Evolutionary conservation across 2,797 vertebrate genomes (phyloP).

Genomic region (Phoxinus dragarum): DNA sequence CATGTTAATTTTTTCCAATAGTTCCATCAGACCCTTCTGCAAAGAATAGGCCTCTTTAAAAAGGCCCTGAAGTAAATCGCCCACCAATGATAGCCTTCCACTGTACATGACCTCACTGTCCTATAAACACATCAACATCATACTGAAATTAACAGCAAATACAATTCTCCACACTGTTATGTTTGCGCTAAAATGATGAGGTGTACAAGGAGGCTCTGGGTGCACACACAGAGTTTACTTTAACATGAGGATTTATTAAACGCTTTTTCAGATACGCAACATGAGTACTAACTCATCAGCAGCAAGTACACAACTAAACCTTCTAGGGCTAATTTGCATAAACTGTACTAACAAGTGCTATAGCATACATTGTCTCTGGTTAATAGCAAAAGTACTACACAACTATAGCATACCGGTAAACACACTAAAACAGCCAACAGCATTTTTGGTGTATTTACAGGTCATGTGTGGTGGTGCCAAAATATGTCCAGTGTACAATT

Average conservation of each 20-base stretch:
- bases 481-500: not conserved
- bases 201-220: no score
- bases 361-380: no score
- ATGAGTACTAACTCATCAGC: no score
- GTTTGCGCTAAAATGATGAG: no score
- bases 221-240: no score
- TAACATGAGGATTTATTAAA: no score
- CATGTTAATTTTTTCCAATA: conserved; percentile 84
- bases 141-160: conserved; percentile 1
- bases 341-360: no score
- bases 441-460: not conserved
- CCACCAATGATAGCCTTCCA: conserved; percentile 87
- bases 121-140: conserved; percentile 70
- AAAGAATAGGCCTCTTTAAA: conserved; percentile 93
- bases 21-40: conserved; percentile 90
- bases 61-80: conserved; percentile 89
- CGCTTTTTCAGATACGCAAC: no score
- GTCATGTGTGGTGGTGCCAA: not conserved
- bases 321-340: no score
- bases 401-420: not conserved
- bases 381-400: no score
- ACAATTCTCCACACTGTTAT: not conserved
- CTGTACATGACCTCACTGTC: conserved; percentile 91
- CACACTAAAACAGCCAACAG: not conserved
- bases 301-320: no score